Evolutionary conservation across 2,797 vertebrate genomes (phyloP), one percentile per base, ranked within the genome.

Genomic region (Sternarchorhynchus goeldii): DNA sequence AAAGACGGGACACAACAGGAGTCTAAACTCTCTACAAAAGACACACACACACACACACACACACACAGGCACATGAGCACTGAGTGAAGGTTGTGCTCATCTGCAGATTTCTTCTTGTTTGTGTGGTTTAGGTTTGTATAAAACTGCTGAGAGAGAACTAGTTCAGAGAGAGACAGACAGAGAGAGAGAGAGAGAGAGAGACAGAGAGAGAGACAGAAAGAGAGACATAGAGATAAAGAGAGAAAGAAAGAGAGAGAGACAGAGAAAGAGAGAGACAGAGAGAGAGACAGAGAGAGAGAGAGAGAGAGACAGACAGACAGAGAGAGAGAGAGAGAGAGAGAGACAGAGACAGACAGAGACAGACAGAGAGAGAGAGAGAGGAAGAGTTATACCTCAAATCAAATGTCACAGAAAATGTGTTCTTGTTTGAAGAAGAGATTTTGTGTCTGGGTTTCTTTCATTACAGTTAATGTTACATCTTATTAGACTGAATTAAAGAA

Each of bases 141-240:
- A 80, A 85, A 82, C 31, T 87, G 84, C 83, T 87, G 87, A 86
- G 87, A 86, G 81, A 81, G 80, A 70, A 81, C 80, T 66, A 69
- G 58, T 41, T 76, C 25, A 25, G 25, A 25, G 5, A 75, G 65
- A 60, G 50, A 36, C 45, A 25, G 25, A 25, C 25, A 25, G 25
- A 25, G 25, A 17, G 25, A 1, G 25, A 25, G 25, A n/a, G n/a
- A 25, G 5, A 75, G 65, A 60, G 50, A 36, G 45, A 25, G 25
- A 25, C 25, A 25, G 25, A 25, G 25, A 17, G 25, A 1, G 25
- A 25, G 25, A 56, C 18, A 62, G 20, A 45, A 2, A 57, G 1
- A 53, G 1, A 58, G 16, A 75, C 18, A 21, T 0, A 58, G 20
- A 29, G 16, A n/a, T n/a, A n/a, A 16, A 57, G 56, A 45, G 53